phyloP scores from a whole-genome alignment of 2,888 invertebrate species.

The Drosophila paranaensis region DNA sequence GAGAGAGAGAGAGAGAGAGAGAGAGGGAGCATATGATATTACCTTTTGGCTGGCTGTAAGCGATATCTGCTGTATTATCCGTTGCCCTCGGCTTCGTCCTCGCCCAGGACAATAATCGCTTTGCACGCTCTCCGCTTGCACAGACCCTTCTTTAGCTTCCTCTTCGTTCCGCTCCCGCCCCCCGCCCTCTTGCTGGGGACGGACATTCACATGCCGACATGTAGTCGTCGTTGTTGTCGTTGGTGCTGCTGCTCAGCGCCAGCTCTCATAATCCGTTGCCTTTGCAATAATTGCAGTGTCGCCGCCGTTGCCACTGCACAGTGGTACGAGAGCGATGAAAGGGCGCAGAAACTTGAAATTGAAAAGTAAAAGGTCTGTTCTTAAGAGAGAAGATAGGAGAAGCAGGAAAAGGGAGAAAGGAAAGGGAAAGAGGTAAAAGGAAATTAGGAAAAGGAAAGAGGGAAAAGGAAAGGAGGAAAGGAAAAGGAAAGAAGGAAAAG shows the following conservation, averaged over 20 bases:
- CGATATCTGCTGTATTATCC: slow-evolving; percentile 36
- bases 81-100: slow-evolving; percentile 14
- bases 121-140: slow-evolving; percentile 55
- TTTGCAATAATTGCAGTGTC: slow-evolving; percentile 61
- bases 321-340: slow-evolving; percentile 35
- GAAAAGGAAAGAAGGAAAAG: too few species aligned
- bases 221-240: slow-evolving; percentile 28
- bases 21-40: slow-evolving; percentile 1
- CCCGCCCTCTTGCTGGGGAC: slow-evolving; percentile 6
- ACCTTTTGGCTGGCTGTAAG: slow-evolving; percentile 28
- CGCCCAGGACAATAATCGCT: slow-evolving; percentile 67
- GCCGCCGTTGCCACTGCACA: slow-evolving; percentile 49
- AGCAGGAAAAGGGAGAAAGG: too few species aligned
- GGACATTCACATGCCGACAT: slow-evolving; percentile 56
- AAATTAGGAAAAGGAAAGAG: too few species aligned
- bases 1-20: background rate
- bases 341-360: too few species aligned
- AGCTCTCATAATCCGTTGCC: slow-evolving; percentile 68
- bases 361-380: too few species aligned
- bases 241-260: slow-evolving; percentile 59
- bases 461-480: too few species aligned
- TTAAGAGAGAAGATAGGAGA: too few species aligned
- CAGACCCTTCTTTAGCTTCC: slow-evolving; percentile 30
- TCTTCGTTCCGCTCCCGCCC: background rate
- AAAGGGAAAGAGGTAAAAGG: too few species aligned